These are phyloP conservation scores for Polyommatus icarus DNA, from an alignment of 2,888 invertebrate species.

Conservation along the genomic window DNA sequence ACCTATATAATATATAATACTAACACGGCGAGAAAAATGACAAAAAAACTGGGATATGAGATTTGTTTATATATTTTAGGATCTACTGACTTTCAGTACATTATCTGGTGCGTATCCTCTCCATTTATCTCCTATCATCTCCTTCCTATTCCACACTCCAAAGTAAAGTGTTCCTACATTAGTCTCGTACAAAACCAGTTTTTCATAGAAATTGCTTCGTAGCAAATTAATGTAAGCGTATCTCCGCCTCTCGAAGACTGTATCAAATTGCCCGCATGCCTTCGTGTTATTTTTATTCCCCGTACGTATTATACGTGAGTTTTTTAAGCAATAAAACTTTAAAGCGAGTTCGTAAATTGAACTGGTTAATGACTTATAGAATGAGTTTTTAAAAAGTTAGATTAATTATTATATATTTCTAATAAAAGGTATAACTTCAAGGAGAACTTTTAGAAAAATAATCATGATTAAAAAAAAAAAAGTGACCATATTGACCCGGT, in stretches of 20 bases:
- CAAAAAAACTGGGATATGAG: too few relatives aligned
- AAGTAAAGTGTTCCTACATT: slow-evolving; percentile 30
- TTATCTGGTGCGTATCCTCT: too few relatives aligned
- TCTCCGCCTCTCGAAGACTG: slow-evolving; percentile 38
- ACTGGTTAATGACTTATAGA: slow-evolving; percentile 9
- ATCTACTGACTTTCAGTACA: too few relatives aligned
- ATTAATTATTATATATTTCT: too few relatives aligned
- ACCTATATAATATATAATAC: too few relatives aligned
- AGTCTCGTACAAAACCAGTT: slow-evolving; percentile 57
- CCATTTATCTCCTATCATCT: too few relatives aligned
- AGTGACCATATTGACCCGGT: too few relatives aligned
- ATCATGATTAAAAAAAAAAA: too few relatives aligned
- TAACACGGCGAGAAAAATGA: too few relatives aligned
- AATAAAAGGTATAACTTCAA: too few relatives aligned
- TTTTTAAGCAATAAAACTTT: slow-evolving; percentile 14
- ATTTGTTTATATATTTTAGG: too few relatives aligned
- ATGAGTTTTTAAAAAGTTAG: neutral
- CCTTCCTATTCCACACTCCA: neutral
- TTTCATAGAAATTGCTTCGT: slow-evolving; percentile 59
- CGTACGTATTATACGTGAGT: slow-evolving; percentile 4
- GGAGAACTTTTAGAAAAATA: too few relatives aligned
- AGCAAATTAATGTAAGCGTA: slow-evolving; percentile 58
- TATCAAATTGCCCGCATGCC: slow-evolving; percentile 39
- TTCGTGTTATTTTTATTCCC: slow-evolving; percentile 36
- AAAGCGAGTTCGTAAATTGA: slow-evolving; percentile 9